These are phyloP conservation scores for Drosophila eohydei DNA, from an alignment of 2,888 invertebrate species.

Conservation along the genomic window DNA sequence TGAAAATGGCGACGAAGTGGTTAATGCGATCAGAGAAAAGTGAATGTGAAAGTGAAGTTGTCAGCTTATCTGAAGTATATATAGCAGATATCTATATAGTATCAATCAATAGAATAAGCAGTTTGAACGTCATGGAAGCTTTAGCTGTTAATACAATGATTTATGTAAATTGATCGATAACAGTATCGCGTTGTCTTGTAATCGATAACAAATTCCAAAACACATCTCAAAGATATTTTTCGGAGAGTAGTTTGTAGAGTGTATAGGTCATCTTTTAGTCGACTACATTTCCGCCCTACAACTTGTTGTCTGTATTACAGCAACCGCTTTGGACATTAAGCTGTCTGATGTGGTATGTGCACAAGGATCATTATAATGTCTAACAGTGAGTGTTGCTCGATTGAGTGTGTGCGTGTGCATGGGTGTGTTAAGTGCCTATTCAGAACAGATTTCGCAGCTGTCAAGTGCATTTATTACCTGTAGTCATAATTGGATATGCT, in stretches of 20 bases:
- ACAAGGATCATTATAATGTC: constrained; percentile 14
- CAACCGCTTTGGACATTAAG: constrained; percentile 18
- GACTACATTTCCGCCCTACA: background rate
- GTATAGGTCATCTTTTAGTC: background rate
- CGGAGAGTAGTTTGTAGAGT: background rate
- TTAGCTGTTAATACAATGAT: background rate
- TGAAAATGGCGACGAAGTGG: background rate
- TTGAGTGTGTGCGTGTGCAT: background rate
- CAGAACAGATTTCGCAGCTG: constrained; percentile 1
- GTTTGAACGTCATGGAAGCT: background rate
- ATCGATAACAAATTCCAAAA: background rate
- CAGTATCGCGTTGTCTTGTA: no score
- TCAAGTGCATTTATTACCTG: background rate
- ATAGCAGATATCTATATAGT: background rate
- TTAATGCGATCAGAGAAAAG: background rate
- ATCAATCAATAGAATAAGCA: background rate
- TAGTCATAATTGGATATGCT: constrained; percentile 56
- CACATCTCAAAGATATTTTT: background rate
- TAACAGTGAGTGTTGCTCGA: background rate
- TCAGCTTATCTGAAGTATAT: background rate
- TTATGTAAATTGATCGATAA: background rate
- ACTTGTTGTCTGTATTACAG: background rate
- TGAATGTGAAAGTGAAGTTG: background rate
- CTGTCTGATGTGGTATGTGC: constrained; percentile 13
- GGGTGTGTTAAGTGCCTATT: background rate